Percentiles rank a stretch among this genome's conserved stretches.
Evolutionary conservation across 2,797 vertebrate genomes (phyloP).

Genomic region (Rhinichthys osculus): DNA sequence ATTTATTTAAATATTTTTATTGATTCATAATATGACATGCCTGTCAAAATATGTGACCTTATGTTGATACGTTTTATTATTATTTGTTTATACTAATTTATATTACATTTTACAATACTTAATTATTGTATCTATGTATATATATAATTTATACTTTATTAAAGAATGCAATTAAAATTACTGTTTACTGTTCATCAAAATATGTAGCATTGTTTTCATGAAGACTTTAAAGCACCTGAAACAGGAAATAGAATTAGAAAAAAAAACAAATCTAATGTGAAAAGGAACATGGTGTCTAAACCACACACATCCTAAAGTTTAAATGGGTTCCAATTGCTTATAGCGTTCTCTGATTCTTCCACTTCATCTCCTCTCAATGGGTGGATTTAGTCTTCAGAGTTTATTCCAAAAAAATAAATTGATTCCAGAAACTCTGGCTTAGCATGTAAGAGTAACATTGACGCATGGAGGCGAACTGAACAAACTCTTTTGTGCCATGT

Average conservation of each 20-base stretch:
- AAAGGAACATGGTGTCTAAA: conserved; percentile 10
- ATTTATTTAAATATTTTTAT: not conserved
- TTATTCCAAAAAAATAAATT: conserved; percentile 41
- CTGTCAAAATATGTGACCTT: not conserved
- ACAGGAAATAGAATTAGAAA: not conserved
- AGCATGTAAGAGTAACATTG: conserved; percentile 22
- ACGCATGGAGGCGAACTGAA: conserved; percentile 35
- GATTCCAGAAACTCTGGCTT: conserved; percentile 54
- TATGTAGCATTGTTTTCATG: not conserved
- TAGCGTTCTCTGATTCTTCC: conserved; percentile 3
- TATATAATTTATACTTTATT: not conserved
- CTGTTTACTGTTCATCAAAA: not conserved
- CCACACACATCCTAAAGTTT: conserved; percentile 31
- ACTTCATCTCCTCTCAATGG: conserved; percentile 27
- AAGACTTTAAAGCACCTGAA: not conserved
- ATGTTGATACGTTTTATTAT: not conserved
- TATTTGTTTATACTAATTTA: not conserved
- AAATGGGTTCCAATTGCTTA: conserved; percentile 37
- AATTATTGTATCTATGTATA: not conserved
- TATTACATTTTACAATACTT: too few species aligned
- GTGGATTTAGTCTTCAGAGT: conserved; percentile 41
- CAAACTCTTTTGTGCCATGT: conserved; percentile 44
- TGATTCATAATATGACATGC: not conserved
- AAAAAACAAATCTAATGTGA: not conserved
- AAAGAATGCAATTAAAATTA: not conserved